Base-by-base conservation (phyloP, 2,797 vertebrate genomes). In the Apogon talboti region DNA sequence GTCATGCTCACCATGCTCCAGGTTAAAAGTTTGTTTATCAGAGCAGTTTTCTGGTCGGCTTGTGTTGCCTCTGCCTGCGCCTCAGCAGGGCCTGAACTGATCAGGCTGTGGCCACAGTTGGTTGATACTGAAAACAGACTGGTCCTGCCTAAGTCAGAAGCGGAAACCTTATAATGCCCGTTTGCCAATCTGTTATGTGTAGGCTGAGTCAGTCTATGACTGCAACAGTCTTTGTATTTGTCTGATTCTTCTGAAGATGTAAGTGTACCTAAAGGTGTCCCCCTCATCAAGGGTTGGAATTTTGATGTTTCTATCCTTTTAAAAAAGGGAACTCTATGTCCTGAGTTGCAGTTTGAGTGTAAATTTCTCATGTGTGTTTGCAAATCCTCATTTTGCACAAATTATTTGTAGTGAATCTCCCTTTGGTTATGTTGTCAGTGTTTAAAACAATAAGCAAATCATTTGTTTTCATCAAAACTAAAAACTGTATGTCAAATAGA, bases 121-220 rank as follows among this genome's bases (percentile, higher is more conserved):
- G 70, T 70, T 54, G 64, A 66, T 33, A 59, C 59, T 79, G 80
- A 79, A 79, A 77, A 78, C 82, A 74, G 76, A 43, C 49, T 4
- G 33, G 48, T 67, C 42, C 65, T 43, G 66, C 37, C 43, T 74
- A 78, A 86, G 71, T 85, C 83, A 76, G 69, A 70, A 60, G 38
- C 56, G 53, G 73, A 82, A 81, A 64, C 35, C 18, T 11, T 68
- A 74, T 48, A 51, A 51, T 76, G 70, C 54, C 62, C 68, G 71
- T 79, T 53, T 57, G 61, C 51, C 76, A 76, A 51, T 81, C 79
- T 81, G 85, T 84, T 70, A 50, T 74, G 74, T 77, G 85, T 74
- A 71, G 88, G 81, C 79, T n/a, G 69, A 58, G 33, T 16, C 81
- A 82, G 77, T 76, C 67, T 54, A 13, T 18, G 33, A 67, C 15